phyloP scores from a whole-genome alignment of 2,797 vertebrate genomes.

The Phaenicophaeus curvirostris region DNA sequence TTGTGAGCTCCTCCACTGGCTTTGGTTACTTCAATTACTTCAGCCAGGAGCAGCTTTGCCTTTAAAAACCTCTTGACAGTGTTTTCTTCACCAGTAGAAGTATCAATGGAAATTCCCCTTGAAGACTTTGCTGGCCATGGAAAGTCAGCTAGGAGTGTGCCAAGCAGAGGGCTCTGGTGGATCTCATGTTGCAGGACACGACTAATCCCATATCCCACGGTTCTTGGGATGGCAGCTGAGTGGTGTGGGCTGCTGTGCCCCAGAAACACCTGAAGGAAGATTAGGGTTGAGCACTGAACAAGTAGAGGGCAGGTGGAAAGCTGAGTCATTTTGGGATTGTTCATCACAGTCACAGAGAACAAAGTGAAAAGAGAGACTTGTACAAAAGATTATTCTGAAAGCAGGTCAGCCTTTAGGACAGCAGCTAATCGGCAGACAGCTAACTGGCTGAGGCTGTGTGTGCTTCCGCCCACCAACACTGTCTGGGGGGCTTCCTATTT shows the following conservation, averaged over 20 bases:
- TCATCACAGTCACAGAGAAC: background rate
- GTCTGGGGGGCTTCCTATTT: background rate
- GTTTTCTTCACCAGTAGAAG: background rate
- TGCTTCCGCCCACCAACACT: accelerated
- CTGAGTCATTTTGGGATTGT: background rate
- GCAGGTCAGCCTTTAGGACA: background rate
- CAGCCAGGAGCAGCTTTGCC: background rate
- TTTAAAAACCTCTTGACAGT: slow-evolving; percentile 15
- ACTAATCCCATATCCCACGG: background rate
- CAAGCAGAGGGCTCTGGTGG: background rate
- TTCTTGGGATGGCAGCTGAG: background rate
- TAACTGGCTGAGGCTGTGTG: accelerated
- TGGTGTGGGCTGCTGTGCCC: background rate
- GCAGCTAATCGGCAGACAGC: background rate
- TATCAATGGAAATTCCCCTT: background rate
- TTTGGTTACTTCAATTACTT: background rate
- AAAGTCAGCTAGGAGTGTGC: background rate
- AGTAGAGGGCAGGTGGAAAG: background rate
- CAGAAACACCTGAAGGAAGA: background rate
- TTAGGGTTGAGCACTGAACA: background rate
- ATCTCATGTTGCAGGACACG: background rate
- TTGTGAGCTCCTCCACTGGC: background rate
- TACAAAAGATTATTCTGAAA: slow-evolving; percentile 25
- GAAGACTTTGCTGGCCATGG: background rate
- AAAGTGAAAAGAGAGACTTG: slow-evolving; percentile 22